These are phyloP conservation scores for Sebastes schlegelii DNA, from an alignment of 2,113 vertebrate species.

Conservation along the genomic window DNA sequence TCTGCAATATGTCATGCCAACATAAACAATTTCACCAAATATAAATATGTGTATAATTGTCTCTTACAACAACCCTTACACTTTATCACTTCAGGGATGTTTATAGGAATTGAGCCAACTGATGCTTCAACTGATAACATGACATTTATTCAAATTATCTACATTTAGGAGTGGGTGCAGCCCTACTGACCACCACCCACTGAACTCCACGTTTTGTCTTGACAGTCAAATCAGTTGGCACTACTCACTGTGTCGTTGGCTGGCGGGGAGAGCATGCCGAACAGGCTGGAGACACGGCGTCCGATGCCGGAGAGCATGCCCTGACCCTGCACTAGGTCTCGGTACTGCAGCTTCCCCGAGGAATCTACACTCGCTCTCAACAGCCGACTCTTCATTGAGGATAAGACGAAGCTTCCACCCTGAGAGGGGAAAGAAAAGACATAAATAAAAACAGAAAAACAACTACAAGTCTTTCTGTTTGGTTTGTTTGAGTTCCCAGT, in stretches of 20 bases:
- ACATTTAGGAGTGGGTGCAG: too few relatives aligned
- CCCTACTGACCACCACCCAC: too few relatives aligned
- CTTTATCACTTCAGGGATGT: not conserved
- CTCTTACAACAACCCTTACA: too few relatives aligned
- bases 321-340: conserved; percentile 89
- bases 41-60: too few relatives aligned
- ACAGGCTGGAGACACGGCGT: conserved; percentile 92
- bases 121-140: too few relatives aligned
- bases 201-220: too few relatives aligned
- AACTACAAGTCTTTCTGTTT: not conserved
- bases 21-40: too few relatives aligned
- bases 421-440: conserved; percentile 65
- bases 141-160: too few relatives aligned
- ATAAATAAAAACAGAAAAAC: not conserved
- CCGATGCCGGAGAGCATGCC: conserved; percentile 96
- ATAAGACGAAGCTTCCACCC: conserved; percentile 92
- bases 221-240: too few relatives aligned
- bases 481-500: too few relatives aligned
- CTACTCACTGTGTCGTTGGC: conserved; percentile 88
- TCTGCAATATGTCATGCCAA: too few relatives aligned
- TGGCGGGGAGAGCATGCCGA: conserved; percentile 92
- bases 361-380: conserved; percentile 85
- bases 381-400: conserved; percentile 87
- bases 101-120: not conserved
- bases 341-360: conserved; percentile 88